Evolutionary conservation across 1,140 invertebrate genomes (phyloP).

Genomic region (Hermetia illucens): DNA sequence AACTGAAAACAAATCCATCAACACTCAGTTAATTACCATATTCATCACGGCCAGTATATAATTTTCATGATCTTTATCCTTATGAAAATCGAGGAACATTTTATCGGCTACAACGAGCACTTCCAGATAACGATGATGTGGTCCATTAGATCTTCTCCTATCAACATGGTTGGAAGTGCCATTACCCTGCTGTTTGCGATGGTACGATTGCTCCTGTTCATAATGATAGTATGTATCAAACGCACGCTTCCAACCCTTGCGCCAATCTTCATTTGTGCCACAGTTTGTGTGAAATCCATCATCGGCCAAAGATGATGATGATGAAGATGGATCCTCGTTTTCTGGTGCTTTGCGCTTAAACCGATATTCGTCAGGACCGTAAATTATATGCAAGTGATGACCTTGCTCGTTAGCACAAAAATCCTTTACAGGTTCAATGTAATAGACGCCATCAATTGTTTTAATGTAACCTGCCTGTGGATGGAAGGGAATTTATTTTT

Average conservation of each 20-base stretch:
- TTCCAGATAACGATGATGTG: conserved; percentile 40
- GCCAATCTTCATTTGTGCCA: conserved; percentile 12
- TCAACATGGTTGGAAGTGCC: conserved; percentile 2
- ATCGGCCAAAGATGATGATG: too few relatives aligned
- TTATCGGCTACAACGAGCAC: conserved; percentile 48
- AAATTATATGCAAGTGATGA: conserved; percentile 35
- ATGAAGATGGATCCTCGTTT: too few relatives aligned
- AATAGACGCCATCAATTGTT: conserved; percentile 31
- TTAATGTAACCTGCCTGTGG: conserved; percentile 35
- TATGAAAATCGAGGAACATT: conserved; percentile 48
- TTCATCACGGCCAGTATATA: conserved; percentile 60
- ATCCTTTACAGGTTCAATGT: conserved; percentile 34
- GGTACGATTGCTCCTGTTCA: conserved; percentile 6
- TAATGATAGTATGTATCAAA: conserved; percentile 31
- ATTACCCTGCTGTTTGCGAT: neutral
- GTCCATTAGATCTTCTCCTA: conserved; percentile 10
- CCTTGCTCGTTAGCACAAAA: conserved; percentile 29
- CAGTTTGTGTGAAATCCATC: too few relatives aligned
- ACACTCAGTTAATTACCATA: conserved; percentile 33
- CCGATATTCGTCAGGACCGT: conserved; percentile 18
- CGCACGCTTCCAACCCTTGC: conserved; percentile 30
- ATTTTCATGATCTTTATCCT: conserved; percentile 41
- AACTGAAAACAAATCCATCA: neutral
- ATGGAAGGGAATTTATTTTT: too few relatives aligned
- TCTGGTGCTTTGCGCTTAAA: neutral